Evolutionary conservation across 2,888 invertebrate species (phyloP).

Genomic region (Ophonus ardosiacus): DNA sequence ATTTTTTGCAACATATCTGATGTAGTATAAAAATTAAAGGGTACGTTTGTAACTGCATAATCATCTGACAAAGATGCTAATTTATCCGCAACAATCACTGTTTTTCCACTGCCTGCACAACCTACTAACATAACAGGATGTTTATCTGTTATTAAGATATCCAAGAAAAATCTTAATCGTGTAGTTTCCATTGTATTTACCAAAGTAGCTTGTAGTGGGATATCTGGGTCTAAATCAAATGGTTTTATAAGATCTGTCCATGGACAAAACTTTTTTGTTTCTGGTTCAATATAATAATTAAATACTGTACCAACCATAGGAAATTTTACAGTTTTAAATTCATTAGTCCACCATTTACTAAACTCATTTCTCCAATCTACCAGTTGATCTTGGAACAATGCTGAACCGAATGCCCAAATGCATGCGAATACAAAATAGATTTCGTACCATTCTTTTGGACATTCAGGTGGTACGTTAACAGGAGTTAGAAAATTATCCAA

Average conservation of each 20-base stretch:
- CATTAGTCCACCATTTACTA: slow-evolving; percentile 95
- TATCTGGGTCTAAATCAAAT: slow-evolving; percentile 91
- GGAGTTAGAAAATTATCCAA: slow-evolving; percentile 91
- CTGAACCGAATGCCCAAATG: slow-evolving; percentile 96
- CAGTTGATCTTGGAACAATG: slow-evolving; percentile 93
- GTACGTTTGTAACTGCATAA: slow-evolving; percentile 91
- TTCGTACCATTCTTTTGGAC: slow-evolving; percentile 96
- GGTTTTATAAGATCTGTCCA: slow-evolving; percentile 90
- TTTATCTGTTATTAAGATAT: slow-evolving; percentile 85
- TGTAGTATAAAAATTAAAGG: slow-evolving; percentile 96
- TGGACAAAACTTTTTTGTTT: slow-evolving; percentile 89
- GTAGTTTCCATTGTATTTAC: slow-evolving; percentile 95
- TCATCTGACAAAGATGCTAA: slow-evolving; percentile 85
- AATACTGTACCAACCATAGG: slow-evolving; percentile 91
- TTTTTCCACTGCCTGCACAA: slow-evolving; percentile 93
- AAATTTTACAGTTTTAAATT: slow-evolving; percentile 94
- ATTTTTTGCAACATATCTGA: slow-evolving; percentile 94
- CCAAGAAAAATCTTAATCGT: slow-evolving; percentile 87
- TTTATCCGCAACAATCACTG: slow-evolving; percentile 91
- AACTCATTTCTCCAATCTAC: slow-evolving; percentile 96
- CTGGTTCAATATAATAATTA: slow-evolving; percentile 91
- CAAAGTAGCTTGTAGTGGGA: slow-evolving; percentile 86
- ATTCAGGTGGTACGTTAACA: slow-evolving; percentile 89
- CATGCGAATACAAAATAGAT: slow-evolving; percentile 93
- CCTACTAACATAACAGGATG: slow-evolving; percentile 96